These are phyloP conservation scores for Thunnus maccoyii DNA, from an alignment of 2,113 vertebrate genomes.

Conservation along the genomic window DNA sequence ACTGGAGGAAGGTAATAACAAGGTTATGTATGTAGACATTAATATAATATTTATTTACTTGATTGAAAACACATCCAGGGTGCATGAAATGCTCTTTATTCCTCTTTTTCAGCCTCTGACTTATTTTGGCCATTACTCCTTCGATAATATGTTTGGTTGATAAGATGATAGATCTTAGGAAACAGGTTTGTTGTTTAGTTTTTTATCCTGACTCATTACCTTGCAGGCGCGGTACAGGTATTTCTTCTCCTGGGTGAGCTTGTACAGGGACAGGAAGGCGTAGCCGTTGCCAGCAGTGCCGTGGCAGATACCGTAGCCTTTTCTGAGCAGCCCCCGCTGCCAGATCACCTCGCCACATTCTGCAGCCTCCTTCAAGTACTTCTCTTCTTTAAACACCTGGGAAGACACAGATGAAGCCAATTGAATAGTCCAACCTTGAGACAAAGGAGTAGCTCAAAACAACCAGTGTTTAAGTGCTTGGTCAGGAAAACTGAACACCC, in stretches of 20 bases:
- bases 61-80: not conserved
- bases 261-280: conserved; percentile 93
- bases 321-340: conserved; percentile 94
- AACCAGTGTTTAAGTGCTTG: not conserved
- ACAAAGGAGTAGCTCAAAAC: not conserved
- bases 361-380: conserved; percentile 94
- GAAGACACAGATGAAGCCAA: not conserved
- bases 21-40: not conserved
- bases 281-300: conserved; percentile 96
- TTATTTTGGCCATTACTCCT: too few species aligned
- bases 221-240: conserved; percentile 96
- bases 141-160: too few species aligned
- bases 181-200: too few species aligned
- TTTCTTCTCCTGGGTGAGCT: conserved; percentile 93
- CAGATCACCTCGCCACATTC: conserved; percentile 97
- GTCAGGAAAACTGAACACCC: not conserved
- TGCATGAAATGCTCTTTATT: not conserved
- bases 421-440: not conserved
- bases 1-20: conserved; percentile 81
- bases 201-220: conserved; percentile 78
- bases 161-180: too few species aligned
- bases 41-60: not conserved
- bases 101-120: too few species aligned
- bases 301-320: conserved; percentile 97
- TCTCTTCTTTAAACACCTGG: conserved; percentile 96